phyloP scores from a whole-genome alignment of 1,140 invertebrate genomes.

The Ceratoteleas bidentatus region DNA sequence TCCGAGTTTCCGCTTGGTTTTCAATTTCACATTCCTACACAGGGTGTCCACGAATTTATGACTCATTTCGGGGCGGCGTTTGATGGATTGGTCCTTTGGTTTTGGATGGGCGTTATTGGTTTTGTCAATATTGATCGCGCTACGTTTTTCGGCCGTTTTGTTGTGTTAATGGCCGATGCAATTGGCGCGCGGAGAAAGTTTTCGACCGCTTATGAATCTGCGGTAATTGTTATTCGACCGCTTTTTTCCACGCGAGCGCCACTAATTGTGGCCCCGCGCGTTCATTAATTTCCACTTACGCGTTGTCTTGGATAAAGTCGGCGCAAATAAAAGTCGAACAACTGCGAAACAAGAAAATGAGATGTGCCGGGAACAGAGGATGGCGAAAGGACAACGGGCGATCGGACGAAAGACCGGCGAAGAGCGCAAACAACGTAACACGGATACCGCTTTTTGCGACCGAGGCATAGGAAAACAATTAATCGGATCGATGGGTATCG shows the following conservation, averaged over 20 bases:
- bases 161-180: constrained; percentile 29
- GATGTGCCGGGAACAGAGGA: no score
- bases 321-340: not conserved
- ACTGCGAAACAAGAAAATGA: no score
- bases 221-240: constrained; percentile 22
- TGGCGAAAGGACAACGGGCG: no score
- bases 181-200: constrained; percentile 34
- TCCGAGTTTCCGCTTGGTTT: constrained; percentile 59
- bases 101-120: constrained; percentile 47
- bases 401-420: no score
- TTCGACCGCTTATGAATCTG: constrained; percentile 30
- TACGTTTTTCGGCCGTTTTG: constrained; percentile 33
- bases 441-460: no score
- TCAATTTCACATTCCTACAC: constrained; percentile 62
- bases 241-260: constrained; percentile 1
- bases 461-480: no score
- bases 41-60: constrained; percentile 60
- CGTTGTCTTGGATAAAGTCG: not conserved
- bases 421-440: no score
- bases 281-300: constrained; percentile 11
- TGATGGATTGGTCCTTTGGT: constrained; percentile 53
- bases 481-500: no score
- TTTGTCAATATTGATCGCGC: constrained; percentile 56
- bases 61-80: constrained; percentile 52
- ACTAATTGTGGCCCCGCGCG: constrained; percentile 13